These are phyloP conservation scores for Bovichtus diacanthus DNA, from an alignment of 2,797 vertebrate species.

Conservation along the genomic window DNA sequence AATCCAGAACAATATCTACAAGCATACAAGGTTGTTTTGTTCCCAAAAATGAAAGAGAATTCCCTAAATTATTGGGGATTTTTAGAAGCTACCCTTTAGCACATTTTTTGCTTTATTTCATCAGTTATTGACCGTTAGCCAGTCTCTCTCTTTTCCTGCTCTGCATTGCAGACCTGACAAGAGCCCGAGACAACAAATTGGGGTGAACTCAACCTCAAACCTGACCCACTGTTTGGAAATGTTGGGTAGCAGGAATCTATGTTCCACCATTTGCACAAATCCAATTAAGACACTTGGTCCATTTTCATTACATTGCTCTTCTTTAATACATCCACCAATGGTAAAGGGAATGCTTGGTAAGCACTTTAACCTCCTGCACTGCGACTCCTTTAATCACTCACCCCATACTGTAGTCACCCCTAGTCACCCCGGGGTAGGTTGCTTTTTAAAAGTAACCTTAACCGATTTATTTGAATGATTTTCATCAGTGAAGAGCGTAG, in stretches of 20 bases:
- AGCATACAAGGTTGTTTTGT: neutral
- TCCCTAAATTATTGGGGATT: neutral
- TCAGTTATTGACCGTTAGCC: slow-evolving; percentile 5
- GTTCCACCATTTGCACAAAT: slow-evolving; percentile 20
- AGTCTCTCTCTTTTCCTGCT: slow-evolving; percentile 6
- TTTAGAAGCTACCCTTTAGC: neutral
- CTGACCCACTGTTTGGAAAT: slow-evolving; percentile 7
- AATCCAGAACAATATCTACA: neutral
- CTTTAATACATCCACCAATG: slow-evolving; percentile 12
- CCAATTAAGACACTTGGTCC: slow-evolving; percentile 9
- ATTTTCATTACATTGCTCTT: slow-evolving; percentile 29
- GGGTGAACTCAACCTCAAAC: slow-evolving; percentile 5
- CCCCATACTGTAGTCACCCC: slow-evolving; percentile 21
- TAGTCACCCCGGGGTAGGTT: slow-evolving; percentile 28
- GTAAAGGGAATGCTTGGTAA: slow-evolving; percentile 20
- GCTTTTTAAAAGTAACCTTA: slow-evolving; percentile 38
- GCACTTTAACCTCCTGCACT: slow-evolving; percentile 29
- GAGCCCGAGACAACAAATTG: neutral
- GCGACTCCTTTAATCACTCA: slow-evolving; percentile 44
- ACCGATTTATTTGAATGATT: slow-evolving; percentile 67
- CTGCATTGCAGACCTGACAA: slow-evolving; percentile 1
- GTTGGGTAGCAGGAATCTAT: slow-evolving; percentile 1
- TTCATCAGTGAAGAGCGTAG: slow-evolving; percentile 44
- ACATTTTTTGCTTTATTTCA: slow-evolving; percentile 12
- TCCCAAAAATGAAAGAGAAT: neutral